These are phyloP conservation scores for Intellagama lesueurii DNA, from an alignment of 2,797 vertebrate genomes.

Conservation along the genomic window DNA sequence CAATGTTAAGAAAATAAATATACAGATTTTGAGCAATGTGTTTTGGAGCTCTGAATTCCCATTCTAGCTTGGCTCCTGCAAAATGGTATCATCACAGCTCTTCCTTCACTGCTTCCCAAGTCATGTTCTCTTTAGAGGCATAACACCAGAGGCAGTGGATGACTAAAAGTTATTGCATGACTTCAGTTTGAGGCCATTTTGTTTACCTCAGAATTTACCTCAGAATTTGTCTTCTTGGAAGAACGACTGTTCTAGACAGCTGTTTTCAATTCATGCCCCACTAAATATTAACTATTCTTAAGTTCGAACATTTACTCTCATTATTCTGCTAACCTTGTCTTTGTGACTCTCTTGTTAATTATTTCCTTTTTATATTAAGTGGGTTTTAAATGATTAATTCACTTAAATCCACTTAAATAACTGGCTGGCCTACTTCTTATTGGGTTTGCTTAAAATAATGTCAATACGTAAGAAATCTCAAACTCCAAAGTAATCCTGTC, in stretches of 20 bases:
- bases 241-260: background rate
- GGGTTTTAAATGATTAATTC: constrained; percentile 50
- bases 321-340: constrained; percentile 53
- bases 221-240: background rate
- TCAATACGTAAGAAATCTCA: constrained; percentile 33
- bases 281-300: constrained; percentile 29
- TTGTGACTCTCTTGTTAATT: background rate
- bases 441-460: background rate
- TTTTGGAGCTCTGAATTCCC: constrained; percentile 21
- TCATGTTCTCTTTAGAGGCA: constrained; percentile 21
- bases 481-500: constrained; percentile 29
- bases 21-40: constrained; percentile 37
- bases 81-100: constrained; percentile 34
- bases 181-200: constrained; percentile 9
- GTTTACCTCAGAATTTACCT: fast-evolving
- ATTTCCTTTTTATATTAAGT: constrained; percentile 17
- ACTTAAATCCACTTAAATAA: constrained; percentile 47
- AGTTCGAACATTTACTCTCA: constrained; percentile 56
- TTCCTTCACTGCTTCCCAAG: background rate
- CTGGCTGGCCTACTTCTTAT: constrained; percentile 41
- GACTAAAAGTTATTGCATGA: constrained; percentile 43
- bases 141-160: constrained; percentile 42
- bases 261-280: constrained; percentile 37
- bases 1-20: constrained; percentile 50
- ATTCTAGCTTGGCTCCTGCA: constrained; percentile 33